A percentile compares a stretch with the other conserved stretches of the same genome.
Evolutionary conservation across 2,888 invertebrate genomes (phyloP).

Genomic region (Exephanes ischioxanthus): DNA sequence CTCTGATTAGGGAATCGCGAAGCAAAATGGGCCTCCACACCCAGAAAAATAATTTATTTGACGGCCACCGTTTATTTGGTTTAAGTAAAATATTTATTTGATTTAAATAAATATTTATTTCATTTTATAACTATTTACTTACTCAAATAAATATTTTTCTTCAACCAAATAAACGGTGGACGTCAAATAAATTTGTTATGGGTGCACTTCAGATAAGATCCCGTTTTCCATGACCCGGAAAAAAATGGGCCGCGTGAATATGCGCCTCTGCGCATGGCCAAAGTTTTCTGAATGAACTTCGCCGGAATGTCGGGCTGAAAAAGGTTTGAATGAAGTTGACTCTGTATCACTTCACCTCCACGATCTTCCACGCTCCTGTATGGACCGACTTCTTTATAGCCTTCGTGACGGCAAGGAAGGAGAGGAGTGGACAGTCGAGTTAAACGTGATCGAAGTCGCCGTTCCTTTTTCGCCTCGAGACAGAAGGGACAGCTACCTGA

Average conservation of each 20-base stretch:
- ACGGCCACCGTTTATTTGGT: too few relatives aligned
- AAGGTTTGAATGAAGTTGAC: background rate
- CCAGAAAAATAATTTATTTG: too few relatives aligned
- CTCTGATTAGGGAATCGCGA: background rate
- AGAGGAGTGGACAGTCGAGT: too few relatives aligned
- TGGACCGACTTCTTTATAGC: background rate
- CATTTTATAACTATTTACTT: too few relatives aligned
- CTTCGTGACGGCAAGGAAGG: background rate
- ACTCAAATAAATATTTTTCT: too few relatives aligned
- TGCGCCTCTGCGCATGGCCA: background rate
- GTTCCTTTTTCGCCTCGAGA: slow-evolving; percentile 53
- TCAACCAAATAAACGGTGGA: too few relatives aligned
- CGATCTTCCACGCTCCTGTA: background rate
- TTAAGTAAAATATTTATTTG: too few relatives aligned
- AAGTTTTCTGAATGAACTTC: background rate
- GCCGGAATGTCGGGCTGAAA: background rate
- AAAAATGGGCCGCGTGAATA: background rate
- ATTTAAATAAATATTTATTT: too few relatives aligned
- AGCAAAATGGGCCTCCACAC: background rate
- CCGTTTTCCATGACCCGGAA: background rate
- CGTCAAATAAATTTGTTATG: too few relatives aligned
- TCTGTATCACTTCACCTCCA: background rate
- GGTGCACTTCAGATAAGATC: background rate
- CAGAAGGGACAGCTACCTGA: background rate
- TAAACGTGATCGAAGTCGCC: slow-evolving; percentile 27